These are phyloP conservation scores for Salvelinus fontinalis DNA, from an alignment of 2,113 vertebrate genomes.

Conservation along the genomic window DNA sequence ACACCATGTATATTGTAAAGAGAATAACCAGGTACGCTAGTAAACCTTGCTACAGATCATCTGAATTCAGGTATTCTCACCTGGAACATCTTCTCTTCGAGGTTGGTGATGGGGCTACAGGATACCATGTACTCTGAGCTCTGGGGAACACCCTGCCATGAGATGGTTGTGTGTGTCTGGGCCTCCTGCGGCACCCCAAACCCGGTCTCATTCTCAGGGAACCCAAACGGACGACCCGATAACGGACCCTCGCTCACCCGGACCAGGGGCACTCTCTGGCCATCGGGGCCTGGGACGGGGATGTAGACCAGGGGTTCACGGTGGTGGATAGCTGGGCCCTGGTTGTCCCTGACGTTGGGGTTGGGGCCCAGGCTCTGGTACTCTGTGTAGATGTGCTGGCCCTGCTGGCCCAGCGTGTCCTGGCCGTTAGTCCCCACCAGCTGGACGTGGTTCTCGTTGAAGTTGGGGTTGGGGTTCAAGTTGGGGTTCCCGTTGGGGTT, in stretches of 20 bases:
- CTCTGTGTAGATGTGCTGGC: constrained; percentile 89
- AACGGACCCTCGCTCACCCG: constrained; percentile 72
- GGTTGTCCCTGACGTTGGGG: neutral
- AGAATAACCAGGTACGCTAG: too few relatives aligned
- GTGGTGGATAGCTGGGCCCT: constrained; percentile 58
- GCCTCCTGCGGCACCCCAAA: constrained; percentile 81
- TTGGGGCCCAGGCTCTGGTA: constrained; percentile 77
- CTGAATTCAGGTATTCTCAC: constrained; percentile 61
- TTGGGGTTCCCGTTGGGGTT: too few relatives aligned
- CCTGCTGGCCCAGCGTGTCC: constrained; percentile 78
- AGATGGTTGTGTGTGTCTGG: constrained; percentile 91
- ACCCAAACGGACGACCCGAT: constrained; percentile 77
- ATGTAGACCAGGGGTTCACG: constrained; percentile 69
- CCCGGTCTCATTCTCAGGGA: constrained; percentile 83
- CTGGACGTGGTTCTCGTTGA: constrained; percentile 79
- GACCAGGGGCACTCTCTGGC: constrained; percentile 82
- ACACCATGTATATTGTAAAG: too few relatives aligned
- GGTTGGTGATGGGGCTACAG: constrained; percentile 83
- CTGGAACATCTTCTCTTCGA: constrained; percentile 84
- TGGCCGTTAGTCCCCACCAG: constrained; percentile 83
- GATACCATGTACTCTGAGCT: constrained; percentile 93
- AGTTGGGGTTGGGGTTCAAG: too few relatives aligned
- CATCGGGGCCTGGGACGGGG: constrained; percentile 74
- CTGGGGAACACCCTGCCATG: constrained; percentile 86
- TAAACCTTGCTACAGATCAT: too few relatives aligned